These are phyloP conservation scores for Hormaphis cornu DNA, from an alignment of 1,140 invertebrate genomes.

Conservation along the genomic window DNA sequence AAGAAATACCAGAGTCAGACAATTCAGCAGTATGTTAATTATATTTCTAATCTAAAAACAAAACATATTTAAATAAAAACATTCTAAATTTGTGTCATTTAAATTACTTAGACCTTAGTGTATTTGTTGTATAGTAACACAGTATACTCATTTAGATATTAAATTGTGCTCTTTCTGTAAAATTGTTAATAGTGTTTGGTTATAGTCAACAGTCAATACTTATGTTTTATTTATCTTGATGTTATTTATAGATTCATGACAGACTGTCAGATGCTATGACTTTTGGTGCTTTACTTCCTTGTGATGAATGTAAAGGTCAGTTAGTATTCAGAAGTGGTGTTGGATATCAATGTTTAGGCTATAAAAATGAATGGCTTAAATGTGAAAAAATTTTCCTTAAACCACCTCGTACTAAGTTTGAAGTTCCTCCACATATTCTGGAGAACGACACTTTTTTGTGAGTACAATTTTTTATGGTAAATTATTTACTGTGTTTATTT, in stretches of 20 bases:
- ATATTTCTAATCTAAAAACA: neutral
- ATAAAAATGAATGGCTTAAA: constrained; percentile 82
- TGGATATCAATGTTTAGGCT: constrained; percentile 71
- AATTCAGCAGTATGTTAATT: neutral
- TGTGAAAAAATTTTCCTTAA: constrained; percentile 63
- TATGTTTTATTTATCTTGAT: neutral
- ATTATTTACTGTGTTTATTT: constrained; percentile 5
- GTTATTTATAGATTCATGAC: constrained; percentile 59
- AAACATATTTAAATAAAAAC: too few species aligned
- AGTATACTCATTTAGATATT: too few species aligned
- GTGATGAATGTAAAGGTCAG: constrained; percentile 68
- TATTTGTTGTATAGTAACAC: too few species aligned
- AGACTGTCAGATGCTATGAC: constrained; percentile 69
- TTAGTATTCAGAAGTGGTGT: constrained; percentile 57
- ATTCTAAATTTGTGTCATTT: too few species aligned
- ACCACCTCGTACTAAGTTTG: constrained; percentile 65
- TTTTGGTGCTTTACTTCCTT: constrained; percentile 74
- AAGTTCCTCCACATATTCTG: constrained; percentile 58
- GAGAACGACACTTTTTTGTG: constrained; percentile 53
- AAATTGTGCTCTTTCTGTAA: too few species aligned
- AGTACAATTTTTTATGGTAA: constrained; percentile 37
- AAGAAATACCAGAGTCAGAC: constrained; percentile 50
- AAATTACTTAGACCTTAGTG: too few species aligned
- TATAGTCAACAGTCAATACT: too few species aligned
- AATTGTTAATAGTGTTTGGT: too few species aligned